Conservation (phyloP, 2,797 vertebrate species). For the Allobates femoralis region DNA sequence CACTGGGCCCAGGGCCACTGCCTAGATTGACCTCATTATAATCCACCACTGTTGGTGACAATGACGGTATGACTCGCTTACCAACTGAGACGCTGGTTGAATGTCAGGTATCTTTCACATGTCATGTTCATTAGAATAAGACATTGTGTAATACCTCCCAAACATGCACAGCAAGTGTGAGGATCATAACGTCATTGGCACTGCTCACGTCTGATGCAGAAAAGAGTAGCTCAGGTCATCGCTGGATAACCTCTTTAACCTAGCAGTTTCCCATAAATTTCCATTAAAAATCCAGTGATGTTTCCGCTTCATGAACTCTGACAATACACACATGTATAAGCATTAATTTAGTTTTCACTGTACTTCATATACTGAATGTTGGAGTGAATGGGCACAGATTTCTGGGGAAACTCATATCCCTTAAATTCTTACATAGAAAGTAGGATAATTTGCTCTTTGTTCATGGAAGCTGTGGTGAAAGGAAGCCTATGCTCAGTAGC, state of each 20-base stretch:
- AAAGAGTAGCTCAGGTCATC: no score
- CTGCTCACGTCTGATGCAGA: no score
- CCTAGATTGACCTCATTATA: no score
- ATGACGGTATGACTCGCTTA: no score
- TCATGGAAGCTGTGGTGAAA: constrained; percentile 89
- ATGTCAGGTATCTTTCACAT: no score
- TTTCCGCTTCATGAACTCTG: neutral
- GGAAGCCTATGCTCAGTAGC: constrained; percentile 84
- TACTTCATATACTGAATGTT: neutral
- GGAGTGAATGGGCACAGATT: constrained; percentile 66
- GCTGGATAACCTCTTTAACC: neutral
- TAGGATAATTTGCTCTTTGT: constrained; percentile 92
- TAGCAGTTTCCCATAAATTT: neutral
- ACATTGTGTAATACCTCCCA: no score
- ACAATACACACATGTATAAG: neutral
- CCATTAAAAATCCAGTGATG: neutral
- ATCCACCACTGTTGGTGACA: no score
- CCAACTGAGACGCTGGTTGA: no score
- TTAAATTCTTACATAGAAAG: constrained; percentile 77
- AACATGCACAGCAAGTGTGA: no score
- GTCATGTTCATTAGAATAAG: no score
- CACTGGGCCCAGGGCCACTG: no score
- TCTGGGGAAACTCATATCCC: constrained; percentile 80
- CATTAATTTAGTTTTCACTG: neutral
- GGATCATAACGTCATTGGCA: no score